Evolutionary conservation across 1,140 invertebrate species (phyloP), one percentile per base, ranked within the genome.

Genomic region (Calephelis virginiensis): DNA sequence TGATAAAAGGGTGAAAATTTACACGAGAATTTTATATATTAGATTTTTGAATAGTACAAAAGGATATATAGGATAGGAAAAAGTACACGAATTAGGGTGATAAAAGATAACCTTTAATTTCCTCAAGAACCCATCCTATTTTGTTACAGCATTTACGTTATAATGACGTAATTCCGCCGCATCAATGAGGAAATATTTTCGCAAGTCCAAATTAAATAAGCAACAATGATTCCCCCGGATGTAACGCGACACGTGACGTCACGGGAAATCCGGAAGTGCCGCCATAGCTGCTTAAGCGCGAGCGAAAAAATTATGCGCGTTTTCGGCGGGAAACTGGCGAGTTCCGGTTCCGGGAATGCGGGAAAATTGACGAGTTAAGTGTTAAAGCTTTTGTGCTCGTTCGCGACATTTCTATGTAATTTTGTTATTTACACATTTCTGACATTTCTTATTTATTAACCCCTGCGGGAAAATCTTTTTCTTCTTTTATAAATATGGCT

Each of bases 311-410:
- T 56, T 56, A 56, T 17, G 53, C 53, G 53, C 53, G 53, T 56
- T 56, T 56, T 56, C 53, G 53, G 53, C 53, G 53, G 53, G 53
- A 56, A 56, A 56, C 53, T 56, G 53, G 53, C 53, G 53, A 56
- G 17, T 56, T 56, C 53, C 53, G 53, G 28, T 56, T 56, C 53
- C 53, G 53, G 53, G 28, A 28, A 17, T 17, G 53, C 53, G 53
- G 53, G 53, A 56, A 56, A 56, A 56, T 56, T 56, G 53, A 56
- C 53, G 53, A 56, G 28, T 56, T 56, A 56, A 56, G 53, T 56
- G 53, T 56, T 56, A 56, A 56, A 17, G 53, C 53, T 56, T 56
- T 56, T 56, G 37, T 56, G 53, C 53, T 17, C 10, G 17, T 56
- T 37, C 53, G 53, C 53, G 37, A 28, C 53, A 17, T 56, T 37